Conservation (phyloP, 2,888 invertebrate genomes). For the Sminthurides aquaticus region DNA sequence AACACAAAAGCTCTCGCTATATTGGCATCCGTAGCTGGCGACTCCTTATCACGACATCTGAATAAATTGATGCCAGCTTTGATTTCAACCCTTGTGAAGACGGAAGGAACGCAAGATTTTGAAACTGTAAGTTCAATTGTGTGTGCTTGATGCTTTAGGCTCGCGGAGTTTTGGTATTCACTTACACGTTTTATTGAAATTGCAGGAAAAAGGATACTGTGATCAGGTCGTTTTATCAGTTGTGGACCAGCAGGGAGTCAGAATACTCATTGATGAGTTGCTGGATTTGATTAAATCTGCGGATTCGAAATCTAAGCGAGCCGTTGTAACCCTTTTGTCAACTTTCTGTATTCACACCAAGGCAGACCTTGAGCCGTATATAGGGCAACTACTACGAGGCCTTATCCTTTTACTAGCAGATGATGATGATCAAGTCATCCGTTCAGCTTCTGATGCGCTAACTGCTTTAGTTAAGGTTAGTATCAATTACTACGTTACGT, state of each 20-base stretch:
- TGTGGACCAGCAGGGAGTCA: slow-evolving; percentile 74
- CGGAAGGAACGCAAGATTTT: slow-evolving; percentile 21
- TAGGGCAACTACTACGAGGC: slow-evolving; percentile 79
- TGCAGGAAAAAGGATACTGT: slow-evolving; percentile 78
- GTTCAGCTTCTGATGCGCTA: slow-evolving; percentile 86
- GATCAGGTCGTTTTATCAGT: slow-evolving; percentile 88
- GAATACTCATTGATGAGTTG: slow-evolving; percentile 78
- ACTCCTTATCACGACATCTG: slow-evolving; percentile 81
- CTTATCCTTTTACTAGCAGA: slow-evolving; percentile 78
- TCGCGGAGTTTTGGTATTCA: slow-evolving; percentile 1
- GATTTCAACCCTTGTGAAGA: slow-evolving; percentile 49
- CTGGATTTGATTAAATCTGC: slow-evolving; percentile 66
- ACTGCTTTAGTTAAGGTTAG: slow-evolving; percentile 68
- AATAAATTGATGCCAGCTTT: slow-evolving; percentile 87
- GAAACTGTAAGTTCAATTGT: slow-evolving; percentile 12
- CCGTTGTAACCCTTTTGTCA: slow-evolving; percentile 77
- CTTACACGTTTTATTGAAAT: not conserved
- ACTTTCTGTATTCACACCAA: slow-evolving; percentile 84
- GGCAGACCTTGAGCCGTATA: slow-evolving; percentile 77
- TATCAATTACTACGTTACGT: not conserved
- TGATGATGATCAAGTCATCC: slow-evolving; percentile 68
- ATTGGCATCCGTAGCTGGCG: slow-evolving; percentile 88
- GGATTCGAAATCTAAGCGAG: slow-evolving; percentile 60
- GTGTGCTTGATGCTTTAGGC: not conserved
- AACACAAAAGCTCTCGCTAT: slow-evolving; percentile 91